phyloP scores from a whole-genome alignment of 1,140 invertebrate genomes.

The Tigriopus japonicus region DNA sequence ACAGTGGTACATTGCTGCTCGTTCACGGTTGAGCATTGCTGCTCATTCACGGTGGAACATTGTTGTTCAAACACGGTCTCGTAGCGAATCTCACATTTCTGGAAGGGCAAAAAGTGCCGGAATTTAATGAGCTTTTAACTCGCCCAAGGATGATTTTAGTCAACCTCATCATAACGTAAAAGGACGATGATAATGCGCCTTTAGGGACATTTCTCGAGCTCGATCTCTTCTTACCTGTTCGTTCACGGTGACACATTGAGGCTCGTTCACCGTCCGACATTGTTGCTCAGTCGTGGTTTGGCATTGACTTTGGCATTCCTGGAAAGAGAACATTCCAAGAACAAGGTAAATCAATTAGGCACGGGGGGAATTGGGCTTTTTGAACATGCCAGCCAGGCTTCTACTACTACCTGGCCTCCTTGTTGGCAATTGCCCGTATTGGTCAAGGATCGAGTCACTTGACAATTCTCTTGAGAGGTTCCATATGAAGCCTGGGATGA shows the following conservation, averaged over 20 bases:
- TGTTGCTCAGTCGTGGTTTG: conserved; percentile 4
- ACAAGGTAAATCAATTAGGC: too few species aligned
- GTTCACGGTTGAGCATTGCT: conserved; percentile 5
- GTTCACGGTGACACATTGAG: conserved; percentile 6
- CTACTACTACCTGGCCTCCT: conserved; percentile 6
- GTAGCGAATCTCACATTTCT: conserved; percentile 7
- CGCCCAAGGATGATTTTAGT: too few species aligned
- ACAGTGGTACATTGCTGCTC: conserved; percentile 8
- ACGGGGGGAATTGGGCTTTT: too few species aligned
- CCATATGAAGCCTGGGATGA: conserved; percentile 7
- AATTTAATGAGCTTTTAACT: background rate
- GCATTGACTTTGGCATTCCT: conserved; percentile 8
- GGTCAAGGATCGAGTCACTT: conserved; percentile 4
- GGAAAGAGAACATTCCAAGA: background rate
- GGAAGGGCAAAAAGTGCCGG: background rate
- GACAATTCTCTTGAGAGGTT: conserved; percentile 1
- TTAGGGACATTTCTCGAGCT: background rate
- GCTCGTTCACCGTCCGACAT: background rate
- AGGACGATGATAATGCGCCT: too few species aligned
- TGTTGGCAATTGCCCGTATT: conserved; percentile 2
- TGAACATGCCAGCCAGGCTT: background rate
- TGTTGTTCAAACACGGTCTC: conserved; percentile 7
- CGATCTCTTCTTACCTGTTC: conserved; percentile 5
- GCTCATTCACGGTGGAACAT: conserved; percentile 3
- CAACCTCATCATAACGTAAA: too few species aligned